These are phyloP conservation scores for Bambusicola thoracicus DNA, from an alignment of 2,113 vertebrate genomes.

Conservation along the genomic window DNA sequence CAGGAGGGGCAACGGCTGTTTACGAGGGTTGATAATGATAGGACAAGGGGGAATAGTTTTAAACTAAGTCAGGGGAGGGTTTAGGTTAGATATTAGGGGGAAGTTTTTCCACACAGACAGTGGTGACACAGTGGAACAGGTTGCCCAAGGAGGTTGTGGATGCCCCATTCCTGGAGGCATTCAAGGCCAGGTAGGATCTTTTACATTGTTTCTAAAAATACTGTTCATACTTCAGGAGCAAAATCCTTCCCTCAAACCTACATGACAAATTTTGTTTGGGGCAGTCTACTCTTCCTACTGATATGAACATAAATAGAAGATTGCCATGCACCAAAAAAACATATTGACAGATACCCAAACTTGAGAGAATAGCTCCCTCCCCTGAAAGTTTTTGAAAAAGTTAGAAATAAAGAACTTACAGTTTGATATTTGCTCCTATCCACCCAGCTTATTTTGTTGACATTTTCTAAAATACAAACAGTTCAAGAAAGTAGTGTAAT, in stretches of 20 bases:
- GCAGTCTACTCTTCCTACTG: neutral
- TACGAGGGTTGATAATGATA: no score
- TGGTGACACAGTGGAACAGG: no score
- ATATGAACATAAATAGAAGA: neutral
- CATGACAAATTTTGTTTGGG: neutral
- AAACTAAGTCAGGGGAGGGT: no score
- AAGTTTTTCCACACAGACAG: no score
- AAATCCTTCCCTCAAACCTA: neutral
- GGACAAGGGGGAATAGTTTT: no score
- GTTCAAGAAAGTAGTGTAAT: neutral
- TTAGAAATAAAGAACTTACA: neutral
- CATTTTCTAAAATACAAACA: neutral
- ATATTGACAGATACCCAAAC: neutral
- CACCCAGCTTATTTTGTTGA: neutral
- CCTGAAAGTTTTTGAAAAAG: neutral
- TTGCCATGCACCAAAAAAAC: neutral
- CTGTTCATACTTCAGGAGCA: neutral
- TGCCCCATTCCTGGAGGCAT: no score
- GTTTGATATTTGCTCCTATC: neutral
- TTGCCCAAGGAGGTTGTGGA: no score
- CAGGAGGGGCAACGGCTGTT: no score
- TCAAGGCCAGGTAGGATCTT: no score
- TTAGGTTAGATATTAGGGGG: no score
- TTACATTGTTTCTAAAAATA: neutral
- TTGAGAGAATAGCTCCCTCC: neutral